These are phyloP conservation scores for Acanthurus tractus DNA, from an alignment of 2,797 vertebrate species.

Conservation along the genomic window DNA sequence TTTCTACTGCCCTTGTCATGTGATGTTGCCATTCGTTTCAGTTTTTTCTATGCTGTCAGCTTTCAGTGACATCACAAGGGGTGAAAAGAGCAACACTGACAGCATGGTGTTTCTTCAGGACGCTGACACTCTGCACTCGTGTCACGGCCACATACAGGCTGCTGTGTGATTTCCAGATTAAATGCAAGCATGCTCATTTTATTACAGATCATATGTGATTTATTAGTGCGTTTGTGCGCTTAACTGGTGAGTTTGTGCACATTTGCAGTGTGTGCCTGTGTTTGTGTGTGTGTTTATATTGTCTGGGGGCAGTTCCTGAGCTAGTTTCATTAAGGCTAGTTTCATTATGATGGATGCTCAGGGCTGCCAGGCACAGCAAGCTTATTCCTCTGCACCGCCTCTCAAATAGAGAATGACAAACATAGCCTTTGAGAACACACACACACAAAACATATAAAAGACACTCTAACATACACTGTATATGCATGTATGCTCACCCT, in stretches of 20 bases:
- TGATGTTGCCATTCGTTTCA: background rate
- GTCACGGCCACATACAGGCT: slow-evolving; percentile 25
- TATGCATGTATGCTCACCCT: background rate
- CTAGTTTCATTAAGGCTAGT: slow-evolving; percentile 79
- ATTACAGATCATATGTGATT: slow-evolving; percentile 51
- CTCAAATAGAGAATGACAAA: slow-evolving; percentile 69
- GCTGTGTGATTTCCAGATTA: slow-evolving; percentile 39
- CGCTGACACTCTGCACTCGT: slow-evolving; percentile 16
- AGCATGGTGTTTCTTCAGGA: slow-evolving; percentile 22
- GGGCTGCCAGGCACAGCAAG: slow-evolving; percentile 64
- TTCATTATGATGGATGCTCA: slow-evolving; percentile 82
- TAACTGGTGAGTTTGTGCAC: slow-evolving; percentile 29
- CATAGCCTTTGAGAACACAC: slow-evolving; percentile 53
- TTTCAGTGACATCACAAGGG: slow-evolving; percentile 13
- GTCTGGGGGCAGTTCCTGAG: slow-evolving; percentile 56
- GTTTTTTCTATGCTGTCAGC: background rate
- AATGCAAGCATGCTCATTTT: slow-evolving; percentile 39
- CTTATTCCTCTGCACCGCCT: slow-evolving; percentile 55
- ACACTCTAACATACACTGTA: background rate
- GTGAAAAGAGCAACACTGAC: background rate
- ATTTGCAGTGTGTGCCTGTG: slow-evolving; percentile 12
- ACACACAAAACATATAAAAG: background rate
- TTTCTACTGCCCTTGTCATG: background rate
- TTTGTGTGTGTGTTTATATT: slow-evolving; percentile 24
- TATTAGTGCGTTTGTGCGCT: slow-evolving; percentile 36